Base-by-base conservation (phyloP, 2,113 vertebrate species). In the Gadus chalcogrammus region DNA sequence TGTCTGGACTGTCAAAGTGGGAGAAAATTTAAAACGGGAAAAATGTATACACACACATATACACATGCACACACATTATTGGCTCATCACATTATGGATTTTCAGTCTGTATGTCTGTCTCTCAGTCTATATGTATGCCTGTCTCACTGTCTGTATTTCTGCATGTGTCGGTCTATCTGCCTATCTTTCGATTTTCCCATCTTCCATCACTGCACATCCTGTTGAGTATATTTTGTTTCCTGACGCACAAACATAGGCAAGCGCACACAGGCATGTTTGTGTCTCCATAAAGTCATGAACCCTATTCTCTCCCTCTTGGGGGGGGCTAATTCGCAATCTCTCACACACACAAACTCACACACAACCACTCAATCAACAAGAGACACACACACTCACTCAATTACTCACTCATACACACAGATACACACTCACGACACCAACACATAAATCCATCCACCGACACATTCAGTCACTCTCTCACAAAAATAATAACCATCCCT, bases 1-100 rank as follows among this genome's bases (percentile, higher is more conserved):
- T n/a, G 55, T 4, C 55, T 15, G 12, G 17, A n/a, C 55, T 15
- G 55, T 56, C 82, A 80, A 78, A 64, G 70, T 48, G 42, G 12
- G 42, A 13, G 9, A 9, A 35, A 35, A 35, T 60, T 58, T 5
- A 9, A 61, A 61, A 48, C 42, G 42, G 5, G 42, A 13, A 48
- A 48, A 48, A 48, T 9, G 42, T 48, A 13, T 48, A 48, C 42
- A 13, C 42, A 48, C 42, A 48, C 12, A 13, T 9, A 48, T 9
- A 48, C 8, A 48, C 42, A 48, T 48, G 9, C 42, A 48, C 42
- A 48, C 42, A 48, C 42, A 48, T 42, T 3, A 4, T 8, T 3
- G 5, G 38, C 12, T 48, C 42, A 48, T 12, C 6, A 48, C 42
- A 48, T 13, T 35, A 35, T 35, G 6, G 31, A 35, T 35, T 24